A percentile compares a stretch with the other conserved stretches of the same genome.
phyloP scores from a whole-genome alignment of 2,888 invertebrate genomes.

The Hetaerina titia region DNA sequence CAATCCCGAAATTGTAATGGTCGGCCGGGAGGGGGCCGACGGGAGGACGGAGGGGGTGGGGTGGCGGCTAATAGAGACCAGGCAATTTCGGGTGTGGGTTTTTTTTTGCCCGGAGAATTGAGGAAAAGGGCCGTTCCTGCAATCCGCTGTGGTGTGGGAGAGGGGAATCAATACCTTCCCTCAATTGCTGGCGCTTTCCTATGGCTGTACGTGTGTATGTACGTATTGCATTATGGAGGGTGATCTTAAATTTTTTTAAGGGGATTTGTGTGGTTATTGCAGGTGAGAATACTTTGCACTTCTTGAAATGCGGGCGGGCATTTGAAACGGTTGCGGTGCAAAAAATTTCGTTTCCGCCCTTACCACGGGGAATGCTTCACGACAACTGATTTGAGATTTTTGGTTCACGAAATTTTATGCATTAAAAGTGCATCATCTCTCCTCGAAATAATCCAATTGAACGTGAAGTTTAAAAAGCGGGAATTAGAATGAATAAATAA shows the following conservation, averaged over 20 bases:
- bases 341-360: too few species aligned
- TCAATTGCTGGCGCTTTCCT: background rate
- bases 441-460: too few species aligned
- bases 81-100: constrained; percentile 4
- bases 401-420: too few species aligned
- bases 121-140: background rate
- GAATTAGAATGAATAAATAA: too few species aligned
- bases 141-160: background rate
- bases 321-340: too few species aligned
- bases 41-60: background rate
- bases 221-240: background rate
- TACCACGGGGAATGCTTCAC: too few species aligned
- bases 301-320: too few species aligned
- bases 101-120: constrained; percentile 21
- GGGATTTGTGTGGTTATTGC: too few species aligned
- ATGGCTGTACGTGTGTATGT: background rate
- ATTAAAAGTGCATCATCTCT: too few species aligned
- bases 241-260: background rate
- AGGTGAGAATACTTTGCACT: too few species aligned
- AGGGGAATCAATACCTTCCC: background rate
- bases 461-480: too few species aligned
- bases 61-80: background rate
- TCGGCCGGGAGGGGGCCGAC: background rate
- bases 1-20: constrained; percentile 52
- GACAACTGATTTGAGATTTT: too few species aligned